phyloP scores from a whole-genome alignment of 2,113 vertebrate genomes.

The Xerus inauris region DNA sequence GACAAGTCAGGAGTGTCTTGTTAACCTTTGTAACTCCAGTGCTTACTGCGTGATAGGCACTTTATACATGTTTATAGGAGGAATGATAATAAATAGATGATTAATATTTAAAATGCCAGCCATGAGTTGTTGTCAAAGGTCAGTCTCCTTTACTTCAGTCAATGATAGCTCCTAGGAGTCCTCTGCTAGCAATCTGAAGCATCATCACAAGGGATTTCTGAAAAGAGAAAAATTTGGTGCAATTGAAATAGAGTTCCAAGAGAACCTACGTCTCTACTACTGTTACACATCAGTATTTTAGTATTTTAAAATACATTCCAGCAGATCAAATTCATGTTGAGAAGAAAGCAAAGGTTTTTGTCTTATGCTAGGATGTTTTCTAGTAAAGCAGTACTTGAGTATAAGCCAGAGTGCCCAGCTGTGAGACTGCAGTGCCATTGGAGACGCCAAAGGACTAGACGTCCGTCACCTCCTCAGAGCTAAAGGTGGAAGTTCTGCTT shows the following conservation, averaged over 20 bases:
- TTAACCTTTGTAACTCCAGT: neutral
- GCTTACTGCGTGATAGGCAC: neutral
- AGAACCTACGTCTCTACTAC: neutral
- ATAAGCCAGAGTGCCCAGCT: neutral
- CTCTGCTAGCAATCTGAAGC: neutral
- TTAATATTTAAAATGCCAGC: conserved; percentile 39
- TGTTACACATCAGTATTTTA: neutral
- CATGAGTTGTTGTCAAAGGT: neutral
- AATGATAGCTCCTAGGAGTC: neutral
- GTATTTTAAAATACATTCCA: neutral
- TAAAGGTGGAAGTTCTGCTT: neutral
- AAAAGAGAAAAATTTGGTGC: neutral
- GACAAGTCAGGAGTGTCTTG: neutral
- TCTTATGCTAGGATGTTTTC: neutral
- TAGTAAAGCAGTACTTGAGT: neutral
- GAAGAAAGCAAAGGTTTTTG: neutral
- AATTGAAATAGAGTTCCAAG: neutral
- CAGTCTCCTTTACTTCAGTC: neutral
- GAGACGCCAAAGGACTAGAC: neutral
- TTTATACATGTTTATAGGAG: neutral
- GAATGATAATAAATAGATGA: conserved; percentile 25
- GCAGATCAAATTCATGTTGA: neutral
- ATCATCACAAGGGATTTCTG: neutral
- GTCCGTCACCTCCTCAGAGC: neutral
- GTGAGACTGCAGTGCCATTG: neutral